A percentile compares a stretch with the other conserved stretches of the same genome.
Conservation (phyloP, 2,113 vertebrate genomes). For the Phaethornis superciliosus region DNA sequence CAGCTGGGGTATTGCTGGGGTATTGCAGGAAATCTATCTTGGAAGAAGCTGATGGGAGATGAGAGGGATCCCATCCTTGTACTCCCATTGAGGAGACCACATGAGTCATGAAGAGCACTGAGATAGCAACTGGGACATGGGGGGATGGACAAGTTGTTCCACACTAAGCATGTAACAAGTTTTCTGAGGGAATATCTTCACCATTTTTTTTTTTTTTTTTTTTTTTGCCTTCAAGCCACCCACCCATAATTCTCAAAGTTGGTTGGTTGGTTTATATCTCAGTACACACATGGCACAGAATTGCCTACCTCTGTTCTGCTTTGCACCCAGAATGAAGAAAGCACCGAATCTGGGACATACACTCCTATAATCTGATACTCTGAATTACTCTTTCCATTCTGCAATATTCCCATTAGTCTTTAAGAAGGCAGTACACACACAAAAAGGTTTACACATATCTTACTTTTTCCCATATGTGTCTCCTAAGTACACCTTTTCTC, state of each 20-base stretch:
- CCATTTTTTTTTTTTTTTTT: background rate
- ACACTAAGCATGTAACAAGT: background rate
- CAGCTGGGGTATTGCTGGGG: background rate
- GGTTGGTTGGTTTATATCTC: background rate
- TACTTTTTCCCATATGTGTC: background rate
- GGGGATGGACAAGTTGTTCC: accelerated
- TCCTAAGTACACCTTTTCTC: background rate
- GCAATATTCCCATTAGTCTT: background rate
- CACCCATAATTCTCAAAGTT: background rate
- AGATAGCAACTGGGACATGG: background rate
- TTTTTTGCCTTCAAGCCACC: background rate
- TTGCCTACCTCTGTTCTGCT: background rate
- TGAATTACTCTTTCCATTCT: background rate
- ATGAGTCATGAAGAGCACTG: background rate
- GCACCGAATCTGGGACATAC: background rate
- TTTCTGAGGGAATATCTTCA: background rate
- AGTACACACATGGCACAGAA: background rate
- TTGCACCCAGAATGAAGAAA: background rate
- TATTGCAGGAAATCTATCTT: background rate
- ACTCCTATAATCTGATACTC: background rate
- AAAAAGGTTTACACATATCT: background rate
- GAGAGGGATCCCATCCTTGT: background rate
- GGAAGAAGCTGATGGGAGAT: background rate
- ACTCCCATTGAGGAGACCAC: background rate
- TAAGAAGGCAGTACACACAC: background rate